Evolutionary conservation across 2,113 vertebrate species (phyloP).

Genomic region (Aspidoscelis tigris): DNA sequence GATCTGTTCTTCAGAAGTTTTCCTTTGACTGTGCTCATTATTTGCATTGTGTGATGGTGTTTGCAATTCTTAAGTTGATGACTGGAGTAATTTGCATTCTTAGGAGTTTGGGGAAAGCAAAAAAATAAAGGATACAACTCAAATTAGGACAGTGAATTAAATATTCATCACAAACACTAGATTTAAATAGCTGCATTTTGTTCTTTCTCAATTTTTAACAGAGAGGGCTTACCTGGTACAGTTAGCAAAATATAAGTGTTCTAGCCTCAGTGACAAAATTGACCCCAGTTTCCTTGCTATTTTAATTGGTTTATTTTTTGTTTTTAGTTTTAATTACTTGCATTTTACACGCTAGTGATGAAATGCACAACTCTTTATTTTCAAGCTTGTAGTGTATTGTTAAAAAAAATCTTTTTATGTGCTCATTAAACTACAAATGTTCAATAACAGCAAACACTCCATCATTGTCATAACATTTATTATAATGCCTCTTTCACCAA

Average conservation of each 20-base stretch:
- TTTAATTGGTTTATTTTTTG: neutral
- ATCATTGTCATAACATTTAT: no score
- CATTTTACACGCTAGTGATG: no score
- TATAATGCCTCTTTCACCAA: no score
- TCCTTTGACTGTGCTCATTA: conserved; percentile 53
- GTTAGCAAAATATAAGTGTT: neutral
- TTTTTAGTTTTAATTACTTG: neutral
- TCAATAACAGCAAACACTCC: no score
- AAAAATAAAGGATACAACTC: conserved; percentile 19
- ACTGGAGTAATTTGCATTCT: conserved; percentile 23
- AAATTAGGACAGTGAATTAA: neutral
- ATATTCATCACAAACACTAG: neutral
- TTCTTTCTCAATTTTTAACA: neutral
- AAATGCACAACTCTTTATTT: no score
- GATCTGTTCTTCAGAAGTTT: conserved; percentile 45
- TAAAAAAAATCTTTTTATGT: no score
- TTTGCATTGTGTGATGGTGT: conserved; percentile 37
- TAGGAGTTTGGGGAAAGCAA: conserved; percentile 10
- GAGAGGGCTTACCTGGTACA: neutral
- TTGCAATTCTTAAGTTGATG: conserved; percentile 19
- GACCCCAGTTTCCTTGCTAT: neutral
- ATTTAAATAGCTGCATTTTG: neutral
- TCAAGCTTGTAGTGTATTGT: no score
- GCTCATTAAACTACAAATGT: no score
- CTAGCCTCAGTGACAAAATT: neutral